Conservation (phyloP, 1,140 invertebrate species). For the Mamestra configurata region DNA sequence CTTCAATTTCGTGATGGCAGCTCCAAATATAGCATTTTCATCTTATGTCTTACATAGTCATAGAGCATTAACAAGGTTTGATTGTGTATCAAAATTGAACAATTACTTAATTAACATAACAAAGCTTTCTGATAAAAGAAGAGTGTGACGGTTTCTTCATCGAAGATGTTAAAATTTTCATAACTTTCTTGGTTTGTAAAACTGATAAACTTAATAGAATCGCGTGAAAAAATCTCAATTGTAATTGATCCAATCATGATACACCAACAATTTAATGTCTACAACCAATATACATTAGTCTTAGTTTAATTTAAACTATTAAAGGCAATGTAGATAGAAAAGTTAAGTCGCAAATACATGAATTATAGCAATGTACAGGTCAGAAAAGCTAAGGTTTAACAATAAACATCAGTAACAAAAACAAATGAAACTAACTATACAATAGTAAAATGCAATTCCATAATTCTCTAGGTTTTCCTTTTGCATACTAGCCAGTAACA, state of each 20-base stretch:
- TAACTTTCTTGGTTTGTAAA: background rate
- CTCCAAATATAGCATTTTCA: slow-evolving; percentile 64
- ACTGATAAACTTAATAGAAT: background rate
- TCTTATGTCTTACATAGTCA: slow-evolving; percentile 54
- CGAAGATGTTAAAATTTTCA: background rate
- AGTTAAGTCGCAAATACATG: slow-evolving; percentile 60
- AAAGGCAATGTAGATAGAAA: slow-evolving; percentile 74
- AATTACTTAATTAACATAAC: background rate
- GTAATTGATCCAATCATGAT: background rate
- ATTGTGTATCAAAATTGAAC: slow-evolving; percentile 23
- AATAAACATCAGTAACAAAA: slow-evolving; percentile 50
- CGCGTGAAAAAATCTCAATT: background rate
- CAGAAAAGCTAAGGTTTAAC: slow-evolving; percentile 52
- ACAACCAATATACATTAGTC: slow-evolving; percentile 63
- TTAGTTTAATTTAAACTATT: slow-evolving; percentile 69
- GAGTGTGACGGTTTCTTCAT: background rate
- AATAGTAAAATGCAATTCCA: slow-evolving; percentile 68
- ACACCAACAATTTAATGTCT: slow-evolving; percentile 37
- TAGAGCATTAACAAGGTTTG: slow-evolving; percentile 39
- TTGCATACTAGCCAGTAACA: slow-evolving; percentile 6
- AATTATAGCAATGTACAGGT: slow-evolving; percentile 61
- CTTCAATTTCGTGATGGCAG: slow-evolving; percentile 85
- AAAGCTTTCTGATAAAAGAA: background rate
- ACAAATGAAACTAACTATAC: slow-evolving; percentile 51
- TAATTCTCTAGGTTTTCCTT: slow-evolving; percentile 59